Conservation (phyloP, 2,888 invertebrate genomes). For the Dryadula phaetusa region DNA sequence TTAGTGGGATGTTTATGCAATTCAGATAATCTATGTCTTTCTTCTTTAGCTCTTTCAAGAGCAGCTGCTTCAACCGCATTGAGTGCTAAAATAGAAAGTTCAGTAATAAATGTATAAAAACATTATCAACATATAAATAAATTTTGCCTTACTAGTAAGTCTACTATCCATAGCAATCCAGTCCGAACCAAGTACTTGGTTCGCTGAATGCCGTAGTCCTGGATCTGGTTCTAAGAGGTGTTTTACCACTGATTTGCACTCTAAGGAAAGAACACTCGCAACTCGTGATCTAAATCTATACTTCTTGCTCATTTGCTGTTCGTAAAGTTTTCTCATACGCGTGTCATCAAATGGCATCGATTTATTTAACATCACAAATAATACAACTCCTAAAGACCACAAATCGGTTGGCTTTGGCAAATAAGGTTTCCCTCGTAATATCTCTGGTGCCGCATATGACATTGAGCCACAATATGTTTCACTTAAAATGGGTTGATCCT, state of each 20-base stretch:
- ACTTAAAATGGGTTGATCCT: slow-evolving; percentile 81
- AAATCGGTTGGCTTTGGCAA: slow-evolving; percentile 89
- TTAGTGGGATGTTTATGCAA: slow-evolving; percentile 57
- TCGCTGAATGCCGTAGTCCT: slow-evolving; percentile 81
- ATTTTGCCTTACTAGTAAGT: slow-evolving; percentile 70
- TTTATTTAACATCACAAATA: slow-evolving; percentile 93
- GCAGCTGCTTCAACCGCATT: slow-evolving; percentile 86
- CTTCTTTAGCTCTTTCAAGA: slow-evolving; percentile 84
- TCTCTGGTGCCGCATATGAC: slow-evolving; percentile 95
- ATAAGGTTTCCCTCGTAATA: slow-evolving; percentile 90
- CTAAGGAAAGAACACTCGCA: slow-evolving; percentile 79
- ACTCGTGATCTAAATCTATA: slow-evolving; percentile 87
- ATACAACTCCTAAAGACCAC: slow-evolving; percentile 92
- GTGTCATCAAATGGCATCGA: slow-evolving; percentile 93
- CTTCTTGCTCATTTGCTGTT: slow-evolving; percentile 84
- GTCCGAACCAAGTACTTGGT: slow-evolving; percentile 83
- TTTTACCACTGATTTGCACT: slow-evolving; percentile 86
- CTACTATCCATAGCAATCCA: slow-evolving; percentile 89
- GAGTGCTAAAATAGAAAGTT: slow-evolving; percentile 62
- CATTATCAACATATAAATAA: background rate
- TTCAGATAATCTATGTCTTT: slow-evolving; percentile 65
- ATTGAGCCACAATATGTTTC: slow-evolving; percentile 94
- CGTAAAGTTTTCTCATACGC: slow-evolving; percentile 88
- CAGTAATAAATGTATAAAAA: background rate
- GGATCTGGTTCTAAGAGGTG: slow-evolving; percentile 89